These are phyloP conservation scores for Lophotriccus pileatus DNA, from an alignment of 2,797 vertebrate genomes.

Conservation along the genomic window DNA sequence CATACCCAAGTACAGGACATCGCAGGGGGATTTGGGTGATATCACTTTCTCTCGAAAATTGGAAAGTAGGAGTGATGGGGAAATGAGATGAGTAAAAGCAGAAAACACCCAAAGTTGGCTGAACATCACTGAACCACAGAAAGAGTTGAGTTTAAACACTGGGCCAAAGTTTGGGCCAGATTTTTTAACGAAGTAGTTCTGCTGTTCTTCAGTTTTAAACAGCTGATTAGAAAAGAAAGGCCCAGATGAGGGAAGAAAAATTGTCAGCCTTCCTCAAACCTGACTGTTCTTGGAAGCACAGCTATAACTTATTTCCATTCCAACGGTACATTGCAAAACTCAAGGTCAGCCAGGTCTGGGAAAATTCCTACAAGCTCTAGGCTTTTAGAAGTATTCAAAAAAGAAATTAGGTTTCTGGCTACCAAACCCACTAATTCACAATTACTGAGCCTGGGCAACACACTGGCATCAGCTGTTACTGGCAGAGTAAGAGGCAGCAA, in stretches of 20 bases:
- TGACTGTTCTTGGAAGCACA: not conserved
- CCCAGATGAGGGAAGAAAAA: not conserved
- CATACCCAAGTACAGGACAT: too few relatives aligned
- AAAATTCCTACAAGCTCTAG: not conserved
- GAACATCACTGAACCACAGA: not conserved
- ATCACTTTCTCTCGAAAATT: not conserved
- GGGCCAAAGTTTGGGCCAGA: not conserved
- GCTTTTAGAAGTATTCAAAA: not conserved
- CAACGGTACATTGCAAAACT: not conserved
- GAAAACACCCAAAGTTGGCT: not conserved
- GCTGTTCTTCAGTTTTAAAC: not conserved
- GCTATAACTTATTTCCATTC: conserved; percentile 9
- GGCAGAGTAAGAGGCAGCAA: not conserved
- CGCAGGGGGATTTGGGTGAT: not conserved
- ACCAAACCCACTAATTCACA: not conserved
- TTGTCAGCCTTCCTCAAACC: not conserved
- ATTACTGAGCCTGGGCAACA: not conserved
- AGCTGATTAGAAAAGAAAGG: not conserved
- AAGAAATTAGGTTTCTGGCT: not conserved
- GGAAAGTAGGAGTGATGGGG: not conserved
- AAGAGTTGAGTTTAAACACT: not conserved
- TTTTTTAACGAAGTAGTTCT: not conserved
- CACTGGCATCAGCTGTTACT: not conserved
- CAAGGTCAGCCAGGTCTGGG: not conserved
- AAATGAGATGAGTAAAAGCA: conserved; percentile 2